Conservation (phyloP, 1,140 invertebrate species). For the Microplitis mediator region DNA sequence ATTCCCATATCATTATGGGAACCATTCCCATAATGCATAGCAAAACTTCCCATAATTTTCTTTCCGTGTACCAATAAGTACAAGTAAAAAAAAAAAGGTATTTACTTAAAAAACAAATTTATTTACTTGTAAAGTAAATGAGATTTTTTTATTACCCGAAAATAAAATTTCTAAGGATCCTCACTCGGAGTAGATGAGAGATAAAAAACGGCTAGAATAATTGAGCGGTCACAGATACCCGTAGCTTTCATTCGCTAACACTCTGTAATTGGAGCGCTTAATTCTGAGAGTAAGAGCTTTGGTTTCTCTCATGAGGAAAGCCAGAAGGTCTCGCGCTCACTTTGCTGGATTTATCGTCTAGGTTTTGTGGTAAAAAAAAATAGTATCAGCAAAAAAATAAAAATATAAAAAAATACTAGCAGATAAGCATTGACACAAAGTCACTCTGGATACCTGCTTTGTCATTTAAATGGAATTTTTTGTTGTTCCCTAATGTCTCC, state of each 20-base stretch:
- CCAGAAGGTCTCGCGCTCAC: background rate
- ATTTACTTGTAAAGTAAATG: too few relatives aligned
- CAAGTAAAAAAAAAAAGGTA: too few relatives aligned
- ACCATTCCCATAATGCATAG: too few relatives aligned
- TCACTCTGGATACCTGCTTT: background rate
- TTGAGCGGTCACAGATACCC: too few relatives aligned
- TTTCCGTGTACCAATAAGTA: too few relatives aligned
- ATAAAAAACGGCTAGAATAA: too few relatives aligned
- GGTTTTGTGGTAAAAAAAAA: background rate
- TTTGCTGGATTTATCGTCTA: constrained; percentile 17
- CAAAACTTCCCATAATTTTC: too few relatives aligned
- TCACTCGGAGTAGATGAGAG: too few relatives aligned
- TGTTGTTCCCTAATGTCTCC: background rate
- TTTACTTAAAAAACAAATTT: too few relatives aligned
- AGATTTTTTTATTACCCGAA: background rate
- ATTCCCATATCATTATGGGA: too few relatives aligned
- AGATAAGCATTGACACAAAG: constrained; percentile 4
- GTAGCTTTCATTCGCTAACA: constrained; percentile 4
- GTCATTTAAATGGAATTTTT: constrained; percentile 2
- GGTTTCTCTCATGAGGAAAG: background rate
- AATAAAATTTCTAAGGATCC: background rate
- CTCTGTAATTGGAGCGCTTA: constrained; percentile 14
- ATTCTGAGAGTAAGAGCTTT: constrained; percentile 1
- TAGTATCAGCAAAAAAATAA: background rate
- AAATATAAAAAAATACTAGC: background rate